A percentile compares a stretch with the other conserved stretches of the same genome.
These are phyloP conservation scores for Argyrosomus japonicus DNA, from an alignment of 2,113 vertebrate species.

Conservation along the genomic window DNA sequence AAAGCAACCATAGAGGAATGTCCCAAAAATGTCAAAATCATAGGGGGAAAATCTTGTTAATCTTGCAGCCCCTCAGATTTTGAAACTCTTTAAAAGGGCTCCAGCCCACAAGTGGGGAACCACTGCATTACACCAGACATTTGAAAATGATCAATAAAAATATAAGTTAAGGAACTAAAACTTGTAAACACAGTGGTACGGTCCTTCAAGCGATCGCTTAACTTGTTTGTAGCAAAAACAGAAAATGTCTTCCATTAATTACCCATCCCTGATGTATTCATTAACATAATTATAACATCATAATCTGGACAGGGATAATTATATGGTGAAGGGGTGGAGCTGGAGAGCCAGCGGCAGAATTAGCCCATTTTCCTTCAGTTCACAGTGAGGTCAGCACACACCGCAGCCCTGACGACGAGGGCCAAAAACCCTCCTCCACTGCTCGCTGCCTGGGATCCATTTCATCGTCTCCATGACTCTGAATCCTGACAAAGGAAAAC, in stretches of 20 bases:
- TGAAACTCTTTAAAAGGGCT: not conserved
- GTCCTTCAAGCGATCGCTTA: conserved; percentile 8
- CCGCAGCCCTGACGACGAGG: conserved; percentile 53
- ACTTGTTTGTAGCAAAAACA: conserved; percentile 51
- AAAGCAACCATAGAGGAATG: not conserved
- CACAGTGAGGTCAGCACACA: conserved; percentile 77
- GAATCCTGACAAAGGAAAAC: conserved; percentile 72
- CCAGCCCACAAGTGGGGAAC: not conserved
- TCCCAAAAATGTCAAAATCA: too few species aligned
- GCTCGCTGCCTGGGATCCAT: conserved; percentile 58
- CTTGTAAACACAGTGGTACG: conserved; percentile 4
- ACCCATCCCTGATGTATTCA: conserved; percentile 55
- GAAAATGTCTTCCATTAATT: conserved; percentile 64
- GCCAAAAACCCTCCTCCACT: conserved; percentile 59
- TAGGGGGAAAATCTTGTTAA: not conserved
- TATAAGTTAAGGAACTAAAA: not conserved
- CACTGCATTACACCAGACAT: not conserved
- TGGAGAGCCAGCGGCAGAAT: conserved; percentile 59
- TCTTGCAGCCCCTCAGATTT: not conserved
- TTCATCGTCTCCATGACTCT: conserved; percentile 62
- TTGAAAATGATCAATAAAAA: conserved; percentile 21
- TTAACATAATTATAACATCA: conserved; percentile 72
- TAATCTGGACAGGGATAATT: conserved; percentile 60
- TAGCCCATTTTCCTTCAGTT: conserved; percentile 71
- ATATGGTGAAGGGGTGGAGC: conserved; percentile 59